Conservation (phyloP, 2,113 vertebrate genomes). For the Hippocampus guttulatus region DNA sequence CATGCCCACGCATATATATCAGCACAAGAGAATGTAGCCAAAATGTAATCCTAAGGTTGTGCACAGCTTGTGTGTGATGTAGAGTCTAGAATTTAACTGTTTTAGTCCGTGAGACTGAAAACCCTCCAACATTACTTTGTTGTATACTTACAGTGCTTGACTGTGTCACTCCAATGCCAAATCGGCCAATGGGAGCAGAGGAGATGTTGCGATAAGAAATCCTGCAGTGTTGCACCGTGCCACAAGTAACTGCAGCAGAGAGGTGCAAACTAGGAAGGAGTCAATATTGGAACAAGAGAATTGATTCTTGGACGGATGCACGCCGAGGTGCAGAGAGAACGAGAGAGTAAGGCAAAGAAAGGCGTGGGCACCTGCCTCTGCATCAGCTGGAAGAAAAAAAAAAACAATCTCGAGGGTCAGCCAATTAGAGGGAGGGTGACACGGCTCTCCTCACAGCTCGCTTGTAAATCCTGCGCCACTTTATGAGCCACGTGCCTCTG, state of each 20-base stretch:
- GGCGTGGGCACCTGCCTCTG: conserved; percentile 36
- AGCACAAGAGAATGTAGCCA: conserved; percentile 5
- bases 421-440: conserved; percentile 60
- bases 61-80: conserved; percentile 4
- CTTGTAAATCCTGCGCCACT: conserved; percentile 53
- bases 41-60: conserved; percentile 14
- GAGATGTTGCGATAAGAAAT: conserved; percentile 35
- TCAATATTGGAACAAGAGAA: conserved; percentile 42
- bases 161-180: conserved; percentile 35
- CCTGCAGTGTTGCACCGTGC: conserved; percentile 51
- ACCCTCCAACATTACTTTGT: conserved; percentile 37
- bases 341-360: conserved; percentile 15
- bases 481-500: conserved; percentile 44
- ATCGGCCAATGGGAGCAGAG: conserved; percentile 23
- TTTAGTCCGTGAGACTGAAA: conserved; percentile 28
- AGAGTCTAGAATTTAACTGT: conserved; percentile 2
- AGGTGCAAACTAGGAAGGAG: conserved; percentile 21
- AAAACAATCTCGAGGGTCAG: conserved; percentile 57
- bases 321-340: conserved; percentile 14
- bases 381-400: conserved; percentile 28
- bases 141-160: conserved; percentile 21
- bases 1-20: conserved; percentile 11
- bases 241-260: conserved; percentile 48
- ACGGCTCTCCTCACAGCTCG: conserved; percentile 37
- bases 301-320: conserved; percentile 50